Percentiles rank a stretch among this genome's conserved stretches.
These are phyloP conservation scores for Dallia pectoralis DNA, from an alignment of 2,797 vertebrate genomes.

Conservation along the genomic window DNA sequence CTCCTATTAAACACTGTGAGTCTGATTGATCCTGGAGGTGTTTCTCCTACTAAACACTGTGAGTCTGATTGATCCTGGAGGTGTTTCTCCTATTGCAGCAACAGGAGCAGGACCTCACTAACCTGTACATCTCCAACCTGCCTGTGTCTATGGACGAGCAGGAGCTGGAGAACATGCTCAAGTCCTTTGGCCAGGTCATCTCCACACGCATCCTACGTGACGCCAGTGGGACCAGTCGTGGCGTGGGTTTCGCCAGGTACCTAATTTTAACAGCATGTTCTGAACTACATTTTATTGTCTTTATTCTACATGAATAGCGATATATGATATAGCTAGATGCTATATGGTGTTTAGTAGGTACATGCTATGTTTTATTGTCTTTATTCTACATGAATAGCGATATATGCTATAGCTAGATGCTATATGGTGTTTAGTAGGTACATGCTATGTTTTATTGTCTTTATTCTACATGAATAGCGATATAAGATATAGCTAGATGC, in stretches of 20 bases:
- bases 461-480: neutral
- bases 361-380: too few species aligned
- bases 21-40: too few species aligned
- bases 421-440: neutral
- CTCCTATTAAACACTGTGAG: constrained; percentile 26
- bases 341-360: neutral
- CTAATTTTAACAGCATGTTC: constrained; percentile 83
- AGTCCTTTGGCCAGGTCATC: constrained; percentile 94
- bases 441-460: too few species aligned
- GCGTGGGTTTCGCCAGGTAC: constrained; percentile 94
- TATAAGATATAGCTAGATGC: neutral
- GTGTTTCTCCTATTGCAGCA: constrained; percentile 78
- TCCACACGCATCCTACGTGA: constrained; percentile 93
- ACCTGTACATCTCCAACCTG: constrained; percentile 95
- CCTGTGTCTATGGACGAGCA: constrained; percentile 93
- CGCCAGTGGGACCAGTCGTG: constrained; percentile 87
- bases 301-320: too few species aligned
- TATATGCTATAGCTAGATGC: neutral
- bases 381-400: too few species aligned
- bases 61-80: constrained; percentile 54
- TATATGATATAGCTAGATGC: neutral
- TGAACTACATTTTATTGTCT: too few species aligned
- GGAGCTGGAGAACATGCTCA: constrained; percentile 91
- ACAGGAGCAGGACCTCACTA: constrained; percentile 97
- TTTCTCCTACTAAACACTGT: neutral